Base-by-base conservation (phyloP, 2,113 vertebrate genomes). In the Microtus ochrogaster region DNA sequence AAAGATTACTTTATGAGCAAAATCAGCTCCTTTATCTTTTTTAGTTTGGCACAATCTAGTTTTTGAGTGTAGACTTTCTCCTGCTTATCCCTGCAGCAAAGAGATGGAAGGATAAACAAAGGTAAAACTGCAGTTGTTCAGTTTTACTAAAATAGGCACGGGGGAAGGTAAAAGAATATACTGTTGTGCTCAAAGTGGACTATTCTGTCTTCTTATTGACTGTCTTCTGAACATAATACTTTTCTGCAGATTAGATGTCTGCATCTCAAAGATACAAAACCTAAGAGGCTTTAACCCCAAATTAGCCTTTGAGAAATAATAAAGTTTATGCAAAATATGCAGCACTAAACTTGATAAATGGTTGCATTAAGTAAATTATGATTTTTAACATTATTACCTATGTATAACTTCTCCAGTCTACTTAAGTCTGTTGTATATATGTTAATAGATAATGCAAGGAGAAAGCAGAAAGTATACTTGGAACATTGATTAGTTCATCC, bases 221-320 rank as follows among this genome's bases (percentile, higher is more conserved):
- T 2, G 2, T 3, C 4, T 14, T 41, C 4, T 28, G 22, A 92
- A 30, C 19, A 6, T 83, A 36, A 30, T 84, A 88, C 78, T 61
- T 90, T 55, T 36, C n/a, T 90, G 30, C 16, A n/a, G 63, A 9
- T 55, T 94, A 81, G 47, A 83, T 19, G 78, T 5, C 2, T 90
- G 3, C 41, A 52, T 49, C 24, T 94, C 26, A 88, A 70, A 88
- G 24, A 76, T 95, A 30, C 0, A 39, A 47, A 92, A 66, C 76
- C 33, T 66, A 76, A 91, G 82, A 39, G 10, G 77, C 11, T 41
- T 12, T 36, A 88, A 91, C 33, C 11, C 3, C 28, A 92, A 85
- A 13, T 30, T 90, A 73, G 22, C 39, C 91, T 91, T 94, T 39
- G 41, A 85, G 66, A 89, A 94, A 94, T 88, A 4, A 70, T 17